phyloP scores from a whole-genome alignment of 2,888 invertebrate species.

The Caradrina kadenii region DNA sequence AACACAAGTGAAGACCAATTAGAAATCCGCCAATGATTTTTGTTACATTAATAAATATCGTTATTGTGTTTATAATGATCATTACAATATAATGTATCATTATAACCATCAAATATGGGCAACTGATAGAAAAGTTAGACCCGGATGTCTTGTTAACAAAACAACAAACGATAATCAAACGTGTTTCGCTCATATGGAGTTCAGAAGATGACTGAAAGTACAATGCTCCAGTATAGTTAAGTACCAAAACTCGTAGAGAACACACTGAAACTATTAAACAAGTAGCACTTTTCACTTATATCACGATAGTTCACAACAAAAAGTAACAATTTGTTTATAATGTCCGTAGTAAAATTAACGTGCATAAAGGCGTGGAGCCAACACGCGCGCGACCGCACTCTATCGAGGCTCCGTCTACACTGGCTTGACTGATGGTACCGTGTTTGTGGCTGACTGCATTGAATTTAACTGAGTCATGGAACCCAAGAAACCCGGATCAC shows the following conservation, averaged over 20 bases:
- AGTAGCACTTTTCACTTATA: conserved; percentile 74
- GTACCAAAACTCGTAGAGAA: conserved; percentile 76
- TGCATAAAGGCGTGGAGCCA: conserved; percentile 67
- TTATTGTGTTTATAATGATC: conserved; percentile 45
- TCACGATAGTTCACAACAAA: conserved; percentile 78
- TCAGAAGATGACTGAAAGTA: conserved; percentile 76
- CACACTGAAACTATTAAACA: conserved; percentile 73
- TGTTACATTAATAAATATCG: conserved; percentile 61
- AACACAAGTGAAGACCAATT: conserved; percentile 28
- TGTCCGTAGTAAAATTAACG: conserved; percentile 71
- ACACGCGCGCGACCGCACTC: conserved; percentile 80
- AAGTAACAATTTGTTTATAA: conserved; percentile 77
- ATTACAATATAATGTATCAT: conserved; percentile 51
- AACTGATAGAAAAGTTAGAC: conserved; percentile 76
- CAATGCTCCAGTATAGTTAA: conserved; percentile 71
- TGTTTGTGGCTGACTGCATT: conserved; percentile 78
- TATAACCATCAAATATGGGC: conserved; percentile 67
- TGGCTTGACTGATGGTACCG: conserved; percentile 75
- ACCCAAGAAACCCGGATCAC: conserved; percentile 83
- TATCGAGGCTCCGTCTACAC: conserved; percentile 79
- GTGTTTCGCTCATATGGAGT: conserved; percentile 83
- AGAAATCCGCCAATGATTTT: conserved; percentile 70
- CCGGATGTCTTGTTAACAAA: conserved; percentile 88
- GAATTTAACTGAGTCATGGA: conserved; percentile 84
- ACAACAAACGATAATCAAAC: conserved; percentile 87